Evolutionary conservation across 1,140 invertebrate species (phyloP), one percentile per base, ranked within the genome.

Genomic region (Campoletis sonorensis): DNA sequence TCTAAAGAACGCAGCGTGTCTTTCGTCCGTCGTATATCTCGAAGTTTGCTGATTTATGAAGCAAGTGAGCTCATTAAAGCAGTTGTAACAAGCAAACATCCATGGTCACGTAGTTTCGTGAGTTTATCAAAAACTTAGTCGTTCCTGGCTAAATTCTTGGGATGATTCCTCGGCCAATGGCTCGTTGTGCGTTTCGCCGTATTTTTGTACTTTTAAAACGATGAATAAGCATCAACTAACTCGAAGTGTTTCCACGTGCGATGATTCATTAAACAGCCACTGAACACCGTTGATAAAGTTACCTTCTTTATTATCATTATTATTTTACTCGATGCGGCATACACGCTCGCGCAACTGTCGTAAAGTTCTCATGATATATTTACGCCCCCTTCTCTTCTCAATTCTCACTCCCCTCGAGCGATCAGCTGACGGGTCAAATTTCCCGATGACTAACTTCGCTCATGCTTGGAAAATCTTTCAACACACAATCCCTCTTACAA

Each of bases 381-480:
- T 13, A n/a, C 18, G 7, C 54, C 21, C 54, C 21, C 54, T 58
- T 21, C 54, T n/a, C 54, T 58, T 23, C 21, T 13, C 54, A 5
- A 18, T 23, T n/a, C 54, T 18, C 18, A n/a, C 54, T 18, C 54
- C 18, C 54, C 21, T 23, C 18, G 4, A 23, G 54, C 5, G 18
- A 58, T 58, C 54, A 58, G 54, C 54, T 58, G 54, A 58, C 21
- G 54, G 21, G 54, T 58, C 54, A 58, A 58, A 58, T 58, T n/a
- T 23, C 21, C 21, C 54, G 54, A 58, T 58, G 54, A 58, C 54
- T 58, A 58, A 45, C 40, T 45, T 45, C 8, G 40, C 40, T 45
- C 5, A 45, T 45, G 40, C 40, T 45, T 11, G 40, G 40, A 45
- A 45, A 45, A 45, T 45, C 40, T 5, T 45, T 45, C 40, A 45